These are phyloP conservation scores for Mongoloraphidia duomilia DNA, from an alignment of 2,888 invertebrate genomes.

Conservation along the genomic window DNA sequence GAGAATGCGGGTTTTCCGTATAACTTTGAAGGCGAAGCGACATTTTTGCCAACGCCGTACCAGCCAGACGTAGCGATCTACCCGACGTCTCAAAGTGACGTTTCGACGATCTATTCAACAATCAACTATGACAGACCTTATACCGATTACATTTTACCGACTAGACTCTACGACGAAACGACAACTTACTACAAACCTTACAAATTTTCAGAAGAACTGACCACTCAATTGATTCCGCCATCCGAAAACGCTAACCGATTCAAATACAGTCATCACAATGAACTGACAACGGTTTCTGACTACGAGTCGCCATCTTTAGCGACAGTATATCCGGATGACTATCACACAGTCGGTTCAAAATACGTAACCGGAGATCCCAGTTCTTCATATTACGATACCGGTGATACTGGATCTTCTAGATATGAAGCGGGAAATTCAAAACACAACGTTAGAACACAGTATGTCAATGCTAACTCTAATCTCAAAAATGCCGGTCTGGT, in stretches of 20 bases:
- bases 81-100: slow-evolving; percentile 24
- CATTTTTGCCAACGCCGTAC: slow-evolving; percentile 29
- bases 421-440: too few relatives aligned
- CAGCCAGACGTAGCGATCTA: slow-evolving; percentile 18
- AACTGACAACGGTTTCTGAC: slow-evolving; percentile 2
- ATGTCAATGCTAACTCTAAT: too few relatives aligned
- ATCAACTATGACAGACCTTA: not conserved
- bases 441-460: too few relatives aligned
- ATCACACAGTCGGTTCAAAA: not conserved
- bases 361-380: too few relatives aligned
- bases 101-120: slow-evolving; percentile 25
- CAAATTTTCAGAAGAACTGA: not conserved
- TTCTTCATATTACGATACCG: too few relatives aligned
- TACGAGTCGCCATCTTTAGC: not conserved
- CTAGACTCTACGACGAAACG: not conserved
- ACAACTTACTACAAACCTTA: not conserved
- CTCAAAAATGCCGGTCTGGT: too few relatives aligned
- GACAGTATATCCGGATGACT: not conserved
- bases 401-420: too few relatives aligned
- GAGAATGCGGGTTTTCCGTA: not conserved
- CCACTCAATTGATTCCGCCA: not conserved
- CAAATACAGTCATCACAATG: not conserved
- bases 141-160: not conserved
- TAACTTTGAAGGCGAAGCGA: slow-evolving; percentile 8
- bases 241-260: not conserved